These are phyloP conservation scores for Rhabdophis nuchalis DNA, from an alignment of 2,797 vertebrate species.

Conservation along the genomic window DNA sequence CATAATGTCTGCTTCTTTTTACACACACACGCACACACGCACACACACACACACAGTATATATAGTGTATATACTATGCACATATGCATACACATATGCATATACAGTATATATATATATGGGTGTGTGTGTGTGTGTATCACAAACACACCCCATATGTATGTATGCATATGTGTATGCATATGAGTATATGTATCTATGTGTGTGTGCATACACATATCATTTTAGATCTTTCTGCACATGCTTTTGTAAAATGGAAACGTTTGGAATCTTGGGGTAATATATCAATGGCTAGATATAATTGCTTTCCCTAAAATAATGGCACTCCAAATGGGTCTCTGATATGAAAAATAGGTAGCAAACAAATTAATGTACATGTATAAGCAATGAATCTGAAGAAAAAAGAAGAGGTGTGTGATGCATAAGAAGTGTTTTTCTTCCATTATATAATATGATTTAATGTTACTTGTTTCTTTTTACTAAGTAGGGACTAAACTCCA, in stretches of 20 bases:
- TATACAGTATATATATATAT: too few relatives aligned
- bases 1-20: too few relatives aligned
- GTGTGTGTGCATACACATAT: not conserved
- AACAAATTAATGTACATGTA: conserved; percentile 50
- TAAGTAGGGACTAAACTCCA: conserved; percentile 48
- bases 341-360: conserved; percentile 37
- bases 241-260: not conserved
- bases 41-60: too few relatives aligned
- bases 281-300: conserved; percentile 44
- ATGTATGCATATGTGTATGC: not conserved
- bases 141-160: too few relatives aligned
- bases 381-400: conserved; percentile 46
- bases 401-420: conserved; percentile 43
- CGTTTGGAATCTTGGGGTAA: conserved; percentile 43
- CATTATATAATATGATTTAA: conserved; percentile 53
- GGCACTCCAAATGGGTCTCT: conserved; percentile 39
- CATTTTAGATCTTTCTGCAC: not conserved
- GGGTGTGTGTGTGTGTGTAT: too few relatives aligned
- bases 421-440: conserved; percentile 38
- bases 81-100: too few relatives aligned
- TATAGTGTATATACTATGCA: too few relatives aligned
- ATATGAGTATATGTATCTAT: not conserved
- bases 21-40: too few relatives aligned
- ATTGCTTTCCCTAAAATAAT: conserved; percentile 48
- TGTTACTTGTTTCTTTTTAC: conserved; percentile 44